Evolutionary conservation across 2,113 vertebrate species (phyloP).

Genomic region (Ciconia boyciana): DNA sequence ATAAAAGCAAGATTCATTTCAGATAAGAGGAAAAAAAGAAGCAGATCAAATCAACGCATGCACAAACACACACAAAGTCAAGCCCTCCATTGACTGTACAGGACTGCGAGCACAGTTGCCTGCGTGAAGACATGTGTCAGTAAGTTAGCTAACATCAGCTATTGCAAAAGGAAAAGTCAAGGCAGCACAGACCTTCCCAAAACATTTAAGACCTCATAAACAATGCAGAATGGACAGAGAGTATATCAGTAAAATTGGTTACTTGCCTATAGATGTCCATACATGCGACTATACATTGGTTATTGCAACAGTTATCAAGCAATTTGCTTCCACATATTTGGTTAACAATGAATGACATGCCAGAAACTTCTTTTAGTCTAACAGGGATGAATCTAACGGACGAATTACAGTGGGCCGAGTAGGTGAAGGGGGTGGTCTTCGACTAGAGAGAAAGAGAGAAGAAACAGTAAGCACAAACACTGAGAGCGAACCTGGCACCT

Average conservation of each 20-base stretch:
- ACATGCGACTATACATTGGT: conserved; percentile 72
- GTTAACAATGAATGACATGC: conserved; percentile 71
- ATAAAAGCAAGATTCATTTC: conserved; percentile 5
- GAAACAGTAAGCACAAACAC: conserved; percentile 40
- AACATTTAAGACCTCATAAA: conserved; percentile 48
- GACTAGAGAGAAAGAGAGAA: conserved; percentile 76
- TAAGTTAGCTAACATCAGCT: conserved; percentile 42
- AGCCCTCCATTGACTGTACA: not conserved
- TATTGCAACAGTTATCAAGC: conserved; percentile 64
- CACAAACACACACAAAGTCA: not conserved
- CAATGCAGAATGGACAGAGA: conserved; percentile 47
- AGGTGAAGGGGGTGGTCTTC: conserved; percentile 81
- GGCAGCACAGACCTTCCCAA: conserved; percentile 45
- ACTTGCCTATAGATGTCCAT: conserved; percentile 76
- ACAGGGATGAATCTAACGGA: conserved; percentile 76
- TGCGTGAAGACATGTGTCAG: conserved; percentile 26
- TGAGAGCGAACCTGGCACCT: not conserved
- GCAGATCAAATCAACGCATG: not conserved
- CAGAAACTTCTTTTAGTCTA: conserved; percentile 75
- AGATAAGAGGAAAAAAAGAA: not conserved
- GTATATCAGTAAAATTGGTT: conserved; percentile 63
- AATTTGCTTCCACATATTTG: conserved; percentile 55
- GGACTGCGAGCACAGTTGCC: conserved; percentile 22
- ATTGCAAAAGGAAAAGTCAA: conserved; percentile 37
- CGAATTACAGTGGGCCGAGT: conserved; percentile 80